A percentile compares a stretch with the other conserved stretches of the same genome.
These are phyloP conservation scores for Pristionchus maxplancki DNA, from an alignment of 2,888 invertebrate species.

Conservation along the genomic window DNA sequence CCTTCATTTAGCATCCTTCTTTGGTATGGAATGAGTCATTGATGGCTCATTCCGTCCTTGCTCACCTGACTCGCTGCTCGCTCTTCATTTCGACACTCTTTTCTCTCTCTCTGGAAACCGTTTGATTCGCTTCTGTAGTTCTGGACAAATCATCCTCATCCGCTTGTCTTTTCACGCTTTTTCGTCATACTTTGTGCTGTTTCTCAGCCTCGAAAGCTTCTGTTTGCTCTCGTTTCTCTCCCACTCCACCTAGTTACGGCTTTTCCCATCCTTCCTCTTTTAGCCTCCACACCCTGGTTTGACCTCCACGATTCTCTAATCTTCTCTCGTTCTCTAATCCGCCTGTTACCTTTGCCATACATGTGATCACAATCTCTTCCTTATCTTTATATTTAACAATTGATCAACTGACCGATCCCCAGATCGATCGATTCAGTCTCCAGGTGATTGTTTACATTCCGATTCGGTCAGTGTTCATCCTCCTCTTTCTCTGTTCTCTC, in stretches of 20 bases:
- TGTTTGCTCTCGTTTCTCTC: neutral
- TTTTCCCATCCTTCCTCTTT: neutral
- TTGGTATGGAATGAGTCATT: slow-evolving; percentile 13
- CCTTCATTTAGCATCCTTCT: slow-evolving; percentile 10
- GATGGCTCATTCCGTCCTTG: slow-evolving; percentile 17
- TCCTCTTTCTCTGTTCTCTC: neutral
- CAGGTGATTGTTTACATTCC: slow-evolving; percentile 34
- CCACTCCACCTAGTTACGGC: slow-evolving; percentile 36
- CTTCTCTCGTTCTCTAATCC: neutral
- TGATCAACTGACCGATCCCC: neutral
- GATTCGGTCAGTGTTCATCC: slow-evolving; percentile 38
- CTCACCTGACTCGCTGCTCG: neutral
- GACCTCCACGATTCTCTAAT: slow-evolving; percentile 10
- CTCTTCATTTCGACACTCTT: neutral
- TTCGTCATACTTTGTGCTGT: slow-evolving; percentile 6
- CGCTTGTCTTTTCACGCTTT: neutral
- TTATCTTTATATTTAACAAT: neutral
- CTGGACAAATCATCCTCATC: slow-evolving; percentile 10
- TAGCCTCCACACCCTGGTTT: neutral
- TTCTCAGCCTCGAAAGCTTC: slow-evolving; percentile 25
- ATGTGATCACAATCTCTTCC: neutral
- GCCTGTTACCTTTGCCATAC: neutral
- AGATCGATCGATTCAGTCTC: slow-evolving; percentile 8
- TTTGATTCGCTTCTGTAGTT: neutral
- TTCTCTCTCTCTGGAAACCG: neutral